Evolutionary conservation across 2,113 vertebrate species (phyloP).

Genomic region (Corythornis cristatus): DNA sequence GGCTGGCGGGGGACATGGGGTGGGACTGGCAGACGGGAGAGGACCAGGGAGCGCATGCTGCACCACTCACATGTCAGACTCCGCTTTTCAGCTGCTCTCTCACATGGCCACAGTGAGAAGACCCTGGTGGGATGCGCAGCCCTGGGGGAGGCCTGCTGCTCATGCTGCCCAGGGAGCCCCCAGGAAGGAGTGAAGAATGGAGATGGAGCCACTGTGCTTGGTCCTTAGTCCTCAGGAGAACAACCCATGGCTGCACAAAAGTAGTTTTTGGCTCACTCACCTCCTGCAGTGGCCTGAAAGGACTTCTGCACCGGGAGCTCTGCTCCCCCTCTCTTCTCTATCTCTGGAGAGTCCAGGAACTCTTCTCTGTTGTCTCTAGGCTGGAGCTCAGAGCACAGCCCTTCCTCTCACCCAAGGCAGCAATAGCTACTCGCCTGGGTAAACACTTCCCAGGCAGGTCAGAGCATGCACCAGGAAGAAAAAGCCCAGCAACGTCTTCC

Average conservation of each 20-base stretch:
- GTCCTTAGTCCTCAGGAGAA: neutral
- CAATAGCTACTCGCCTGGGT: neutral
- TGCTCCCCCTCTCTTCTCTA: neutral
- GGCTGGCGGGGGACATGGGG: no score
- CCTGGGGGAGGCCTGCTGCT: neutral
- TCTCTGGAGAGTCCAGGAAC: neutral
- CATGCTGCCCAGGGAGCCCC: rapidly evolving
- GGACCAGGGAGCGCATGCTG: no score
- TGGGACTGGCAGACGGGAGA: no score
- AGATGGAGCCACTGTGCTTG: rapidly evolving
- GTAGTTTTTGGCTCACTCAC: neutral
- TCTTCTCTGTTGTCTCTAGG: neutral
- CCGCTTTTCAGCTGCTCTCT: no score
- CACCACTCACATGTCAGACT: no score
- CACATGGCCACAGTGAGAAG: no score
- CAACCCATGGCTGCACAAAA: neutral
- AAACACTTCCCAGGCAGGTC: conserved; percentile 1
- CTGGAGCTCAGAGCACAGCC: neutral
- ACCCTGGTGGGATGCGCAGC: rapidly evolving
- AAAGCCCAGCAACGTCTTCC: neutral
- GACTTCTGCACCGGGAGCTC: neutral
- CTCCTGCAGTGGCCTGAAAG: neutral
- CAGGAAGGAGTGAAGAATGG: neutral
- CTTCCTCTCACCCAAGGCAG: neutral
- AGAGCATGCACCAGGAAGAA: neutral